phyloP scores from a whole-genome alignment of 2,888 invertebrate species.

The Ctenicera cuprea region DNA sequence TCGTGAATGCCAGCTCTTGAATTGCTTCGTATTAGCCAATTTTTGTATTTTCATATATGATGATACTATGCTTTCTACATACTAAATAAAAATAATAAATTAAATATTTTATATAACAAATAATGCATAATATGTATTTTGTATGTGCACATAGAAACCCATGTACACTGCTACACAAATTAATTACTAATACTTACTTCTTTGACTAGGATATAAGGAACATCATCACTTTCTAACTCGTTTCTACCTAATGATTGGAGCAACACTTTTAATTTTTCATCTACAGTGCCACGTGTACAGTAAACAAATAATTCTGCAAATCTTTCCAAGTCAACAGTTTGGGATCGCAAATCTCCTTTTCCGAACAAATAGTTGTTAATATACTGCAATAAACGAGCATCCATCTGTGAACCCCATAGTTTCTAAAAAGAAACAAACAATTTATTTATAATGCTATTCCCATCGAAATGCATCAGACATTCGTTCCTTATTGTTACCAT shows the following conservation, averaged over 20 bases:
- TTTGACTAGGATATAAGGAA: slow-evolving; percentile 78
- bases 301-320: slow-evolving; percentile 83
- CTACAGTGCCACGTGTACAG: slow-evolving; percentile 81
- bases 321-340: slow-evolving; percentile 77
- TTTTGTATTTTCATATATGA: slow-evolving; percentile 84
- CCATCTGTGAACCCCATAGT: slow-evolving; percentile 82
- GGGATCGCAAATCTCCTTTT: slow-evolving; percentile 73
- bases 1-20: slow-evolving; percentile 77
- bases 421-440: slow-evolving; percentile 72
- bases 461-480: too few species aligned
- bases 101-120: not conserved
- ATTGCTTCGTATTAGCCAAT: slow-evolving; percentile 74
- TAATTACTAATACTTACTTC: slow-evolving; percentile 72
- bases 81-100: slow-evolving; percentile 70
- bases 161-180: too few species aligned
- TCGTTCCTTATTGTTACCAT: too few species aligned
- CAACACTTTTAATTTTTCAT: slow-evolving; percentile 77
- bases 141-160: too few species aligned
- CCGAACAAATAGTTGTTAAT: slow-evolving; percentile 82
- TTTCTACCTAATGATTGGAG: slow-evolving; percentile 77
- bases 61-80: slow-evolving; percentile 84
- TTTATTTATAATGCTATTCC: not conserved
- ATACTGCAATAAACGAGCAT: slow-evolving; percentile 80
- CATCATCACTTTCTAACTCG: slow-evolving; percentile 74
- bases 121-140: too few species aligned